phyloP scores from a whole-genome alignment of 2,888 invertebrate genomes.

The Tupiocoris notatus region DNA sequence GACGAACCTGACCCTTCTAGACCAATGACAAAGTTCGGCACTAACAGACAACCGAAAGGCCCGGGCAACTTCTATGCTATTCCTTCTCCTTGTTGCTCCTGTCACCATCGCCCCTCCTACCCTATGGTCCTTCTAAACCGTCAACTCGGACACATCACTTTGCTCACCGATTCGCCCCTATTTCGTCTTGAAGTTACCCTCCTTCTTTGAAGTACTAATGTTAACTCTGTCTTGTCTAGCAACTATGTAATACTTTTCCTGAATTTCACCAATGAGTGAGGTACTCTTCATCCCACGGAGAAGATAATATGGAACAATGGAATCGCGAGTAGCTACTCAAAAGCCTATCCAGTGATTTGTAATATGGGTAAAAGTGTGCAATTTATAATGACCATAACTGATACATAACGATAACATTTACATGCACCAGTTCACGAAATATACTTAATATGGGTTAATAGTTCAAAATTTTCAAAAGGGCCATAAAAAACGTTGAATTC shows the following conservation, averaged over 20 bases:
- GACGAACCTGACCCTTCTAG: neutral
- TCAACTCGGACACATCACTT: no score
- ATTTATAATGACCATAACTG: no score
- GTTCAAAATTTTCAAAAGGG: no score
- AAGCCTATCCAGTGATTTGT: no score
- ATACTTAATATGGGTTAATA: no score
- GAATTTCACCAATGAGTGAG: neutral
- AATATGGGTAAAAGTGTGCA: no score
- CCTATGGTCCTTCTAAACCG: no score
- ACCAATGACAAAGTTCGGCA: slow-evolving; percentile 25
- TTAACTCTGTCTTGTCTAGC: neutral
- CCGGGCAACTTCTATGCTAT: neutral
- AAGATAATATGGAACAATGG: neutral
- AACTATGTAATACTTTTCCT: neutral
- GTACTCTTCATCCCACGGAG: neutral
- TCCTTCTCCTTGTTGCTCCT: no score
- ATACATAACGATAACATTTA: no score
- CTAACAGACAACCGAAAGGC: slow-evolving; percentile 1
- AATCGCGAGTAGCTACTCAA: neutral
- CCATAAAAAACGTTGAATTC: no score
- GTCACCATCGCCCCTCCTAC: no score
- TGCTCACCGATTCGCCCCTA: neutral
- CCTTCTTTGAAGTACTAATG: neutral
- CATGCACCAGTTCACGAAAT: no score
- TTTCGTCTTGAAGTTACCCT: neutral